phyloP scores from a whole-genome alignment of 2,888 invertebrate species.

The Nebria salina region DNA sequence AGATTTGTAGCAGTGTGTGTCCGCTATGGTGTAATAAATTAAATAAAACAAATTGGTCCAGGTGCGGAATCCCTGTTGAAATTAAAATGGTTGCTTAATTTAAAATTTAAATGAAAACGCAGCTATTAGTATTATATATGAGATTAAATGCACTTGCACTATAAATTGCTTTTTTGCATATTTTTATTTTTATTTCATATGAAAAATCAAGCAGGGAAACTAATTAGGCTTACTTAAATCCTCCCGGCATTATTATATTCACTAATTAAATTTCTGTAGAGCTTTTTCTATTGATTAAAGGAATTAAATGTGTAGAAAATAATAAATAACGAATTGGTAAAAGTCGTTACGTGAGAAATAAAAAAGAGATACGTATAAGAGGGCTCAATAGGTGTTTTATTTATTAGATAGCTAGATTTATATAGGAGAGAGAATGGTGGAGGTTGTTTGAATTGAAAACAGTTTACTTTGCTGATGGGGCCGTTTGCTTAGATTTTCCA shows the following conservation, averaged over 20 bases:
- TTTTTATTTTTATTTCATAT: not conserved
- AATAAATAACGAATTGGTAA: too few relatives aligned
- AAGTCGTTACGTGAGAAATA: too few relatives aligned
- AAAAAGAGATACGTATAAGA: too few relatives aligned
- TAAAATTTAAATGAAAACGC: not conserved
- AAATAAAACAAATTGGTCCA: not conserved
- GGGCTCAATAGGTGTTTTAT: too few relatives aligned
- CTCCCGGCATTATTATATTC: too few relatives aligned
- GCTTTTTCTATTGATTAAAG: too few relatives aligned
- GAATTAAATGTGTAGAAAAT: too few relatives aligned
- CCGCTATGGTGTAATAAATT: not conserved
- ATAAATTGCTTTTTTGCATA: not conserved
- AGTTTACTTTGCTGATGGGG: conserved; percentile 35
- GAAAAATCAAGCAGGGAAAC: too few relatives aligned
- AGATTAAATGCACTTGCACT: not conserved
- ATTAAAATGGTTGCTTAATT: not conserved
- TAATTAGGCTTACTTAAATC: too few relatives aligned
- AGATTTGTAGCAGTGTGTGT: not conserved
- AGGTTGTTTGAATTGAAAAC: conserved; percentile 34
- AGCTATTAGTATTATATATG: not conserved
- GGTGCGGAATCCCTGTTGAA: not conserved
- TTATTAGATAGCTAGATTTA: too few relatives aligned
- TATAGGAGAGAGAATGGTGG: not conserved
- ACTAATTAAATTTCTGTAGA: too few relatives aligned
- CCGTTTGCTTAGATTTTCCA: conserved; percentile 44